Percentiles rank a stretch among this genome's conserved stretches.
Evolutionary conservation across 2,888 invertebrate species (phyloP).

Genomic region (Pollenia amentaria): DNA sequence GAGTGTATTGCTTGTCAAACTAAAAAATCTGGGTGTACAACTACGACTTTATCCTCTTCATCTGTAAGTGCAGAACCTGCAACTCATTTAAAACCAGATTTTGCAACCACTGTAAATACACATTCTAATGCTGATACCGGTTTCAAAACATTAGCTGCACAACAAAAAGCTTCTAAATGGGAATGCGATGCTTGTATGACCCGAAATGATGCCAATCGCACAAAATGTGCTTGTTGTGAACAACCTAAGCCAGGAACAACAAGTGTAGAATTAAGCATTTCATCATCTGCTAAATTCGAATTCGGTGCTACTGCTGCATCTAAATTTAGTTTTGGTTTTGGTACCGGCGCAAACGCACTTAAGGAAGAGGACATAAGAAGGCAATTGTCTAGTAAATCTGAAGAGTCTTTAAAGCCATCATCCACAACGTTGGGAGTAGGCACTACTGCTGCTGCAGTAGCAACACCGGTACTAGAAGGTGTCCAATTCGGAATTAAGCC

Average conservation of each 20-base stretch:
- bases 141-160: conserved; percentile 81
- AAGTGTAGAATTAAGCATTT: conserved; percentile 67
- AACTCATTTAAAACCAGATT: conserved; percentile 76
- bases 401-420: conserved; percentile 43
- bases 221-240: conserved; percentile 87
- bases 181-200: conserved; percentile 88
- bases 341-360: conserved; percentile 65
- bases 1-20: conserved; percentile 86
- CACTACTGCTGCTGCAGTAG: conserved; percentile 40
- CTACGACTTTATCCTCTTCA: conserved; percentile 53
- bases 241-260: conserved; percentile 85
- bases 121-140: conserved; percentile 78
- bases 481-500: conserved; percentile 75
- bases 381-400: conserved; percentile 57
- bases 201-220: conserved; percentile 85
- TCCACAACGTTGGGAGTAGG: conserved; percentile 38
- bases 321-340: conserved; percentile 83
- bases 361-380: conserved; percentile 76
- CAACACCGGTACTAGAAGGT: conserved; percentile 51
- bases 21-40: conserved; percentile 82
- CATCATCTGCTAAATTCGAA: conserved; percentile 77
- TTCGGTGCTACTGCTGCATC: conserved; percentile 80
- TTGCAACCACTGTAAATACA: conserved; percentile 47
- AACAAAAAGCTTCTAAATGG: conserved; percentile 85
- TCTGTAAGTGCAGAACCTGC: conserved; percentile 32